Evolutionary conservation across 1,140 invertebrate species (phyloP).

Genomic region (Drusus annulatus): DNA sequence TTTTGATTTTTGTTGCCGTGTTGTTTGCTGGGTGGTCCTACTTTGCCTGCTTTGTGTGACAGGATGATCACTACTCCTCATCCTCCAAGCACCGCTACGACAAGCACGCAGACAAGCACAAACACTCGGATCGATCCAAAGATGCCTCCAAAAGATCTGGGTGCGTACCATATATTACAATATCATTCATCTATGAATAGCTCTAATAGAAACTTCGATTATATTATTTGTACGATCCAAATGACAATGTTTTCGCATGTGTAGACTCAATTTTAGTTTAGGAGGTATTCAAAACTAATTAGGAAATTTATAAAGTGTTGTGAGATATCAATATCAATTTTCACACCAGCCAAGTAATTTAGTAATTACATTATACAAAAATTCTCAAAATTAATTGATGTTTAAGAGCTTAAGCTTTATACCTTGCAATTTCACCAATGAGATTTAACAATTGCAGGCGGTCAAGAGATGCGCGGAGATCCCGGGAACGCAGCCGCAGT

Average conservation of each 20-base stretch:
- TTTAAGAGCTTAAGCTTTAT: not conserved
- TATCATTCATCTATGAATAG: too few relatives aligned
- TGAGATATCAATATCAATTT: not conserved
- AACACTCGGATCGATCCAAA: constrained; percentile 61
- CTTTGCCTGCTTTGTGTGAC: constrained; percentile 73
- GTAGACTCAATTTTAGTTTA: constrained; percentile 16
- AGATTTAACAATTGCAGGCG: not conserved
- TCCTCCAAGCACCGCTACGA: constrained; percentile 71
- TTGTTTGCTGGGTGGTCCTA: constrained; percentile 73
- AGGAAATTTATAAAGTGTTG: not conserved
- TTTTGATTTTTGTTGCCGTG: constrained; percentile 72
- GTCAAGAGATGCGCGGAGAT: constrained; percentile 54
- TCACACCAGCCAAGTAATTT: too few relatives aligned
- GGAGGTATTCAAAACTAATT: constrained; percentile 29
- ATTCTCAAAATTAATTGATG: too few relatives aligned
- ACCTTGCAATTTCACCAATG: not conserved
- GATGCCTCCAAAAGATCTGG: constrained; percentile 52
- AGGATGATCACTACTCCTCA: constrained; percentile 68
- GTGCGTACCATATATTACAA: constrained; percentile 34
- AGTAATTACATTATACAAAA: too few relatives aligned
- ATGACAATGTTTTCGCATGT: constrained; percentile 8
- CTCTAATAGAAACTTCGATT: too few relatives aligned
- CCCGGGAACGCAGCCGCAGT: constrained; percentile 47
- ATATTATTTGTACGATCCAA: too few relatives aligned
- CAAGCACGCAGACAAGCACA: constrained; percentile 64